Conservation (phyloP, 64 coral and sea anemone genomes). For the Acropora yongei region DNA sequence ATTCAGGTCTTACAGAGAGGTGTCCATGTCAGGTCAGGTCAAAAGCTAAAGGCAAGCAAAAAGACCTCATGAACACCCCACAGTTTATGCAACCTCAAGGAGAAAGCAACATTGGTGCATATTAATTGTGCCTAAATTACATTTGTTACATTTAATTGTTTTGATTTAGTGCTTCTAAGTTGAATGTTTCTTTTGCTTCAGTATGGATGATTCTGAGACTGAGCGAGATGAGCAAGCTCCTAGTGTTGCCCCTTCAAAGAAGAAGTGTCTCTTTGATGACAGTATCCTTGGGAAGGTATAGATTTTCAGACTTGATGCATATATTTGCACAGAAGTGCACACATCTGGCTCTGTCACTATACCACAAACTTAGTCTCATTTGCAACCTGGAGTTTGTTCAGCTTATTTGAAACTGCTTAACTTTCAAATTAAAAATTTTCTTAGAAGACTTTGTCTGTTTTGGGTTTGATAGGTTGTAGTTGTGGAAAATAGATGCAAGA, state of each 20-base stretch:
- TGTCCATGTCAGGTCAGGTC: no score
- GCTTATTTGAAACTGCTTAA: no score
- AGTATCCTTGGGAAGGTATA: constrained; percentile 90
- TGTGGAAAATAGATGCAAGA: constrained; percentile 59
- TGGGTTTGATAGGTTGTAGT: constrained; percentile 58
- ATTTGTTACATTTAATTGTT: not conserved
- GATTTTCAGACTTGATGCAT: not conserved
- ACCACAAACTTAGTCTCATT: no score
- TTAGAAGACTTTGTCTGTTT: not conserved
- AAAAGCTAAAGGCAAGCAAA: no score
- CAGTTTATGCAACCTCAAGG: no score
- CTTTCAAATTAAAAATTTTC: no score
- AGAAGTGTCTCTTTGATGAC: constrained; percentile 90
- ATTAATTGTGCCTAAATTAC: no score
- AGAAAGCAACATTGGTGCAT: no score
- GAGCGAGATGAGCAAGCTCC: constrained; percentile 72
- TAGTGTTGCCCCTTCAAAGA: constrained; percentile 61
- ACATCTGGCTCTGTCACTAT: not conserved
- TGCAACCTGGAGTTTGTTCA: no score
- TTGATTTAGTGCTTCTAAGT: not conserved
- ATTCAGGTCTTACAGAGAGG: no score
- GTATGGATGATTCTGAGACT: constrained; percentile 83
- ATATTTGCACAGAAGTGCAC: not conserved
- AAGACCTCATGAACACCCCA: no score
- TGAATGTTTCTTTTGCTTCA: constrained; percentile 19